Base-by-base conservation (phyloP, 2,113 vertebrate species). In the Tenrec ecaudatus region DNA sequence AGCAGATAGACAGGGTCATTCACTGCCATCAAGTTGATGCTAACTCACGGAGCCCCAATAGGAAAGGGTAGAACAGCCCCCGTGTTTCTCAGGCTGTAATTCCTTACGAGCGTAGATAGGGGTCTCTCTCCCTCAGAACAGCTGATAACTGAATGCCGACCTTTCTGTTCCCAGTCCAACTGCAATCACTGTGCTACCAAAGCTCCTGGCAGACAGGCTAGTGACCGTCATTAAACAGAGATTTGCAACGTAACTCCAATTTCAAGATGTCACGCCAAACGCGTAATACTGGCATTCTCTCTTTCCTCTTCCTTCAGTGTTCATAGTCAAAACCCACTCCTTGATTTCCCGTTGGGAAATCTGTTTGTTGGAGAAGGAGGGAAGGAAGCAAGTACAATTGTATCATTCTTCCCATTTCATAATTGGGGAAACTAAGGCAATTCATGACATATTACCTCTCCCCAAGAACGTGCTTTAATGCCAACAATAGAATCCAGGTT, bases 401-500 rank as follows among this genome's bases (percentile, higher is more conserved):
- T 43, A 77, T 69, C 81, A 69, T 87, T 60, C 66, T 38, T 80
- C 68, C 47, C n/a, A 2, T 78, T 91, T 92, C 71, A 79, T 27
- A n/a, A 69, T 8, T 81, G 80, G 66, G 25, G 27, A 66, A 96
- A 89, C 17, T 27, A 76, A 93, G 75, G 38, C n/a, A 58, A 33
- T 89, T 64, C 69, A 20, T 88, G 88, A 62, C 31, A 33, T 83
- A 92, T 17, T 58, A 25, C 31, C 80, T 93, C 82, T 58, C 73
- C 87, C 81, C 84, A 76, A 58, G 93, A 71, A 79, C 27, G 38
- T 86, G 23, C 29, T 60, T 82, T 1, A 75, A 66, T 43, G 80
- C 78, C 57, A 53, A 73, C 66, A 79, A 53, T 40, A 93, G 81
- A 96, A 90, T 78, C 71, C 17, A 78, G 71, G 90, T 40, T 40